phyloP scores from a whole-genome alignment of 2,113 vertebrate species.

The Pitta sordida region DNA sequence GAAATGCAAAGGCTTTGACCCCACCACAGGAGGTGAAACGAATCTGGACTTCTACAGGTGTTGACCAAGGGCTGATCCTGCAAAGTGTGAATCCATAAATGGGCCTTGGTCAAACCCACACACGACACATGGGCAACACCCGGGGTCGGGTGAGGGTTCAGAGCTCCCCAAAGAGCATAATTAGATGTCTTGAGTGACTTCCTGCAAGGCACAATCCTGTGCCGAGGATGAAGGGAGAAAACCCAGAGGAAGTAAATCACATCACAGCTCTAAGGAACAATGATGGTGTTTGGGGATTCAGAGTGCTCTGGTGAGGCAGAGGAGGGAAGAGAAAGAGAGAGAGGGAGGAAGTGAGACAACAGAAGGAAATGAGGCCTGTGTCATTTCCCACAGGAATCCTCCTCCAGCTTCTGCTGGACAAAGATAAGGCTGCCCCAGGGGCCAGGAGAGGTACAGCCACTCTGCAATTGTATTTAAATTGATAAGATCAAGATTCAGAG shows the following conservation, averaged over 20 bases:
- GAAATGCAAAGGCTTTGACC: background rate
- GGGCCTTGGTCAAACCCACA: background rate
- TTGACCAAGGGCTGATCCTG: background rate
- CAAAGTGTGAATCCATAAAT: background rate
- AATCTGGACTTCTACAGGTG: background rate
- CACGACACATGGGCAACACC: background rate
- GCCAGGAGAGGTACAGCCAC: constrained; percentile 38
- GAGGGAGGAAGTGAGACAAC: constrained; percentile 78
- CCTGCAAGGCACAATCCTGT: constrained; percentile 8
- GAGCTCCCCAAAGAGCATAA: background rate
- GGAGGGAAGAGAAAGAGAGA: constrained; percentile 63
- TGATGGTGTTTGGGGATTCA: constrained; percentile 70
- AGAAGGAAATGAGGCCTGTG: constrained; percentile 81
- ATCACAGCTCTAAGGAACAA: constrained; percentile 72
- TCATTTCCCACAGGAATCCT: constrained; percentile 79
- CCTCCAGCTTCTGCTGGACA: constrained; percentile 72
- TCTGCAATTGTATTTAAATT: constrained; percentile 43
- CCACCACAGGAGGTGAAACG: background rate
- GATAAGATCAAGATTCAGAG: constrained; percentile 37
- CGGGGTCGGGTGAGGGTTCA: background rate
- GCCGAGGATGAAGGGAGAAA: background rate
- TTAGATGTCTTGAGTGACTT: constrained; percentile 11
- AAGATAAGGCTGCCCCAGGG: constrained; percentile 82
- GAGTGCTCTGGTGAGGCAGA: constrained; percentile 18
- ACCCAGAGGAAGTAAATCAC: constrained; percentile 36